phyloP scores from a whole-genome alignment of 2,888 invertebrate species.

The Hololepta plana region DNA sequence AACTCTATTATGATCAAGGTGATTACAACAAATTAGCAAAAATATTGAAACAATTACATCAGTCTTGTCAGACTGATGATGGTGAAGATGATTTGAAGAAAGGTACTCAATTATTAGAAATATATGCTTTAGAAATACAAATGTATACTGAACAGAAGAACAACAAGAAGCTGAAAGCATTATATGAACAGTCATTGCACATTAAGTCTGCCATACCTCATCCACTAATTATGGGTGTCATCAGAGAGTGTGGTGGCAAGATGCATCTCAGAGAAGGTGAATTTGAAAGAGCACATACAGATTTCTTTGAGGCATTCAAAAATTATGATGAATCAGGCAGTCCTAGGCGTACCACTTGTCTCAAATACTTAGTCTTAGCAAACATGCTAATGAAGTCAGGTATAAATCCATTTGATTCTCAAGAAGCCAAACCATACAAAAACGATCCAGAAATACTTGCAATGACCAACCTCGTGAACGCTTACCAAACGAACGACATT shows the following conservation, averaged over 20 bases:
- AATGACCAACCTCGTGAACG: constrained; percentile 95
- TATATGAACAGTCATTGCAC: constrained; percentile 95
- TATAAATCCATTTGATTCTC: constrained; percentile 98
- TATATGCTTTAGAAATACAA: constrained; percentile 97
- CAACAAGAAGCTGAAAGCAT: constrained; percentile 88
- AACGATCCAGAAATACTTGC: constrained; percentile 98
- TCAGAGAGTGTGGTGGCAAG: constrained; percentile 98
- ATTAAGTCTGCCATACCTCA: constrained; percentile 99
- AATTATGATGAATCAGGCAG: constrained; percentile 99
- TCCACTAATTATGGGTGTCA: constrained; percentile 98
- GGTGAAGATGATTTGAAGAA: constrained; percentile 96
- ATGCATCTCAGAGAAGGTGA: constrained; percentile 98
- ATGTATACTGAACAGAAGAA: constrained; percentile 99
- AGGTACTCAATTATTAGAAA: constrained; percentile 93
- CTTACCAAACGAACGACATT: constrained; percentile 97
- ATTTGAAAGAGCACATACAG: constrained; percentile 97
- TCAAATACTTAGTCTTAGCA: constrained; percentile 94
- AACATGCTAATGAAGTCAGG: constrained; percentile 99
- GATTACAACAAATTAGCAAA: constrained; percentile 90
- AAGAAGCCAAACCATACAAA: constrained; percentile 99
- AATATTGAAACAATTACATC: constrained; percentile 92
- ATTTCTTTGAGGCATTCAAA: constrained; percentile 98
- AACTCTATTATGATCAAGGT: constrained; percentile 90
- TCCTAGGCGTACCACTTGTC: constrained; percentile 86
- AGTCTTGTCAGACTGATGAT: constrained; percentile 95